These are phyloP conservation scores for Hypotaenidia okinawae DNA, from an alignment of 2,797 vertebrate species.

Conservation along the genomic window DNA sequence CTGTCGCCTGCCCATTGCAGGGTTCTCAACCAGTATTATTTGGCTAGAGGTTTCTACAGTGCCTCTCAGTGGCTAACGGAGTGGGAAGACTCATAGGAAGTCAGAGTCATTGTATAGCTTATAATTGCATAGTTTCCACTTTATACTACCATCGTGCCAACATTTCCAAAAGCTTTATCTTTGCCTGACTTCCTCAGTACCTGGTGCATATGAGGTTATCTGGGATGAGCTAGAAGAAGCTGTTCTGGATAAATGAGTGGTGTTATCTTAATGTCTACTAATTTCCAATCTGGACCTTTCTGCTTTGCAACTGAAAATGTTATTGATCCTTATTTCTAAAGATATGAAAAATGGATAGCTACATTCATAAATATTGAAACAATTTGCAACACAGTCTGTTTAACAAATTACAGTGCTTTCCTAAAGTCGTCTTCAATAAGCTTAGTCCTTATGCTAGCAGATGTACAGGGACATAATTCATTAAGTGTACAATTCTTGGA, in stretches of 20 bases:
- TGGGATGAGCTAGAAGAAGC: neutral
- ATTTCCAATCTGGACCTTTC: neutral
- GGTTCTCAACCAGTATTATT: neutral
- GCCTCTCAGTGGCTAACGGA: neutral
- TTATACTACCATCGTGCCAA: neutral
- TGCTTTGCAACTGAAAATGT: neutral
- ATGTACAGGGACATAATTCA: neutral
- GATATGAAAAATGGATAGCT: neutral
- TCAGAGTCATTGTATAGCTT: neutral
- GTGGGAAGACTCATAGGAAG: neutral
- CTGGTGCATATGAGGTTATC: neutral
- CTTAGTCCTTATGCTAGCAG: neutral
- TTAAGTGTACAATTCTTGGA: neutral
- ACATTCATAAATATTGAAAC: neutral
- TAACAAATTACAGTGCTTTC: neutral
- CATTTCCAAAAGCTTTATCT: neutral
- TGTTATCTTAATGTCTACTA: neutral
- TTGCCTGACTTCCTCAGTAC: neutral
- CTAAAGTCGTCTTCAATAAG: neutral
- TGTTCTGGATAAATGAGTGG: neutral
- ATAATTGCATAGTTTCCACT: neutral
- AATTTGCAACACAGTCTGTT: neutral
- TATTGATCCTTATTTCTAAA: neutral
- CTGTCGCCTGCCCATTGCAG: neutral
- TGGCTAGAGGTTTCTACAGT: neutral